Conservation (phyloP, 2,888 invertebrate genomes). For the Coleophora deauratella region DNA sequence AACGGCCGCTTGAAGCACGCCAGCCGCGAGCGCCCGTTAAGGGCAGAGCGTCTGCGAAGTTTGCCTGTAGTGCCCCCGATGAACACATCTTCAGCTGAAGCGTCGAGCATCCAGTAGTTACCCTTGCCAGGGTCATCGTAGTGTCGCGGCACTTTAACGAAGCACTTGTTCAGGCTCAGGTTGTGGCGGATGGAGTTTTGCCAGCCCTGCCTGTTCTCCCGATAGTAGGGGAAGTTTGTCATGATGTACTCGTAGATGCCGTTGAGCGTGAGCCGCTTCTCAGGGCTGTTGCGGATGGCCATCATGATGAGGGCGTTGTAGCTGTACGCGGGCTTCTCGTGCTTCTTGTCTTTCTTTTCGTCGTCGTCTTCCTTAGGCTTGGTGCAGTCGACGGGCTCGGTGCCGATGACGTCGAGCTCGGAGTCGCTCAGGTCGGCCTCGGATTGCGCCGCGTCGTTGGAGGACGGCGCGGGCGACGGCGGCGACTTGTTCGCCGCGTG, state of each 20-base stretch:
- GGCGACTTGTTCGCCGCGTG: conserved; percentile 59
- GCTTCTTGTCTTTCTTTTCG: conserved; percentile 74
- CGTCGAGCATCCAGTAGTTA: conserved; percentile 99
- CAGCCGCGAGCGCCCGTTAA: conserved; percentile 88
- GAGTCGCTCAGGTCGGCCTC: conserved; percentile 74
- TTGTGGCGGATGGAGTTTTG: conserved; percentile 99
- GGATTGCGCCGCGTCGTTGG: conserved; percentile 48
- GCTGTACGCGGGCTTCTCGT: conserved; percentile 97
- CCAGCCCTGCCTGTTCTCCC: conserved; percentile 99
- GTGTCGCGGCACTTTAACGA: conserved; percentile 97
- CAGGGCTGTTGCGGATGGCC: conserved; percentile 96
- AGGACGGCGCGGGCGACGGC: conserved; percentile 56
- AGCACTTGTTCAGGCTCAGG: conserved; percentile 97
- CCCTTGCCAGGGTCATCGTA: conserved; percentile 99
- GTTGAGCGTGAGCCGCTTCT: conserved; percentile 94
- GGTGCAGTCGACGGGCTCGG: conserved; percentile 82
- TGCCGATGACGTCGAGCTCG: conserved; percentile 85
- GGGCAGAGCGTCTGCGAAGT: conserved; percentile 90
- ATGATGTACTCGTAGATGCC: conserved; percentile 99
- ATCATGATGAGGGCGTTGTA: conserved; percentile 99
- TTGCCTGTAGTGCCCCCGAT: conserved; percentile 98
- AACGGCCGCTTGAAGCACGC: conserved; percentile 90
- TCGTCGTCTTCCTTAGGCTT: conserved; percentile 58
- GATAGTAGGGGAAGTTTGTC: conserved; percentile 98
- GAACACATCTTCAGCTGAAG: conserved; percentile 98